Evolutionary conservation across 2,113 vertebrate species (phyloP).

Genomic region (Plecturocebus donacophilus): DNA sequence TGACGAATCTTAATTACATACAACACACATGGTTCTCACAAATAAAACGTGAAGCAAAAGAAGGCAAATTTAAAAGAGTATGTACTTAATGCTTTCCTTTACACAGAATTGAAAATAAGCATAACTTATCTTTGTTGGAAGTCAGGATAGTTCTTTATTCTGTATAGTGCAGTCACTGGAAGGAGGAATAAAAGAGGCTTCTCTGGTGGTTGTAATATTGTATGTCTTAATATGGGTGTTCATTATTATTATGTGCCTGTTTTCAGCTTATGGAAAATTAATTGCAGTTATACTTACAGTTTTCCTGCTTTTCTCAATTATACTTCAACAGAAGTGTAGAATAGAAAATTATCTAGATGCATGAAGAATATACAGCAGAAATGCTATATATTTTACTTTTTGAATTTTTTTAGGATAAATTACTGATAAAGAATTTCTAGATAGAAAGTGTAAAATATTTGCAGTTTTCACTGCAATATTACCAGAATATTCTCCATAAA

Average conservation of each 20-base stretch:
- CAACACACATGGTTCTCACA: background rate
- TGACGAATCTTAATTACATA: background rate
- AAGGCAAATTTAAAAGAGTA: background rate
- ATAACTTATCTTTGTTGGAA: background rate
- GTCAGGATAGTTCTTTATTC: background rate
- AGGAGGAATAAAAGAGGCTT: too few relatives aligned
- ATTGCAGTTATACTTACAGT: background rate
- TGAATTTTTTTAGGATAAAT: background rate
- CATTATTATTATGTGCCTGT: background rate
- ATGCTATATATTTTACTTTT: background rate
- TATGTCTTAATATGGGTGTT: background rate
- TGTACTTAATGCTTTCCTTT: background rate
- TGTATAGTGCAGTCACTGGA: background rate
- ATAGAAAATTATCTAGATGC: background rate
- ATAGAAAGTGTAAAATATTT: background rate
- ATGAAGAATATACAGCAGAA: background rate
- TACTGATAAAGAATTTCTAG: background rate
- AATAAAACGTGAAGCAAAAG: constrained; percentile 15
- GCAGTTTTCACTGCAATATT: background rate
- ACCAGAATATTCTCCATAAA: background rate
- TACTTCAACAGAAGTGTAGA: background rate
- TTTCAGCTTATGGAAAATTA: background rate
- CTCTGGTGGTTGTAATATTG: background rate
- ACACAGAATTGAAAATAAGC: background rate
- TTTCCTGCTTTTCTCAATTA: background rate